Conservation (phyloP, 2,113 vertebrate species). For the Catharus bicknelli region DNA sequence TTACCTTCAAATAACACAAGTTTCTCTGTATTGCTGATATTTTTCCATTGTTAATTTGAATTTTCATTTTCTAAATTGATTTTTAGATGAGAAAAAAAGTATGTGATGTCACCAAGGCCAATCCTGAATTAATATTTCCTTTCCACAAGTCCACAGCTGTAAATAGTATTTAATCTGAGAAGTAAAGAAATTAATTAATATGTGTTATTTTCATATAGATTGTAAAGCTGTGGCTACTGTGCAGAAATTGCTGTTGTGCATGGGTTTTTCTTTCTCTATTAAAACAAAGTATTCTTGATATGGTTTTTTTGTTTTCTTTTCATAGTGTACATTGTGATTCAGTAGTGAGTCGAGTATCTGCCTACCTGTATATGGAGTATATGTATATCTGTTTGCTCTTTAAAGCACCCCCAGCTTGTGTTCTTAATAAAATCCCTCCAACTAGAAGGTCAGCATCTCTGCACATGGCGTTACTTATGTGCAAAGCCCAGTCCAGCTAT, state of each 20-base stretch:
- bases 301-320: neutral
- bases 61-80: neutral
- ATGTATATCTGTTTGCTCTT: neutral
- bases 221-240: neutral
- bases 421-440: slow-evolving; percentile 8
- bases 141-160: neutral
- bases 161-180: neutral
- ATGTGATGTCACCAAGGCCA: neutral
- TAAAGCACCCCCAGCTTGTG: neutral
- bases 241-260: neutral
- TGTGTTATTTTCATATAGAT: neutral
- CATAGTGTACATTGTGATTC: neutral
- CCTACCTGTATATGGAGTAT: neutral
- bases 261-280: neutral
- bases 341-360: neutral
- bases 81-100: neutral
- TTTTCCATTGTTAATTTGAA: neutral
- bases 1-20: neutral
- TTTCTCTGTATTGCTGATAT: neutral
- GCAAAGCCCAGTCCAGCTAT: neutral
- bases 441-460: neutral
- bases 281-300: neutral
- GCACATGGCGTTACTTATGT: neutral
- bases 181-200: neutral
- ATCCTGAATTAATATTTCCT: neutral